These are phyloP conservation scores for Drosophila sordidapex DNA, from an alignment of 2,888 invertebrate species.

Conservation along the genomic window DNA sequence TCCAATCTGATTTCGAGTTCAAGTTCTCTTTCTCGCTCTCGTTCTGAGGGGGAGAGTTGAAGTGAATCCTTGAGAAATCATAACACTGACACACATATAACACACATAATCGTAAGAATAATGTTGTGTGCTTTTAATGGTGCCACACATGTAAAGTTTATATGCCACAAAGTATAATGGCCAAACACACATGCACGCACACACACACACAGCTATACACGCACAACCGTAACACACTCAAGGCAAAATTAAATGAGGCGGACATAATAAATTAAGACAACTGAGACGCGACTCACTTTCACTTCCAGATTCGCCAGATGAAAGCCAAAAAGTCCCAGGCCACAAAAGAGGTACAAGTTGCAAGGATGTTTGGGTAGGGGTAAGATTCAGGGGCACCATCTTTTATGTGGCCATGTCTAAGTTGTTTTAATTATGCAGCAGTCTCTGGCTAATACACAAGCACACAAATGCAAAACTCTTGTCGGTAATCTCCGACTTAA, in stretches of 20 bases:
- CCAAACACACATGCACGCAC: background rate
- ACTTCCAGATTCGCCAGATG: constrained; percentile 25
- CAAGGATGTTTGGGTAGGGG: constrained; percentile 33
- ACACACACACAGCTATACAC: constrained; percentile 2
- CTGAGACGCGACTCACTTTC: constrained; percentile 47
- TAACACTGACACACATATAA: constrained; percentile 50
- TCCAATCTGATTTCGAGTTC: constrained; percentile 30
- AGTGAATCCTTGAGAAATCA: constrained; percentile 19
- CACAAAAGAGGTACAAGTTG: background rate
- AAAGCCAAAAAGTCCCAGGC: constrained; percentile 45
- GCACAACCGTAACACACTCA: background rate
- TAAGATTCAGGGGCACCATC: background rate
- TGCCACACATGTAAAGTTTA: constrained; percentile 58
- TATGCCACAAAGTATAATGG: constrained; percentile 70
- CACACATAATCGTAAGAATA: constrained; percentile 70
- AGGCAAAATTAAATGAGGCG: constrained; percentile 59
- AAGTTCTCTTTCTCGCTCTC: background rate
- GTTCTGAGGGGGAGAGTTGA: background rate
- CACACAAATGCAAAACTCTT: constrained; percentile 73
- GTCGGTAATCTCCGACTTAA: constrained; percentile 50
- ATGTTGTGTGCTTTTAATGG: constrained; percentile 68
- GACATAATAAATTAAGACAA: constrained; percentile 74
- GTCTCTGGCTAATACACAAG: constrained; percentile 2
- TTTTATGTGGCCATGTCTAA: constrained; percentile 51
- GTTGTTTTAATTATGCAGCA: constrained; percentile 68